A percentile compares a stretch with the other conserved stretches of the same genome.
Conservation (phyloP, 2,113 vertebrate genomes). For the Myotis lucifugus region DNA sequence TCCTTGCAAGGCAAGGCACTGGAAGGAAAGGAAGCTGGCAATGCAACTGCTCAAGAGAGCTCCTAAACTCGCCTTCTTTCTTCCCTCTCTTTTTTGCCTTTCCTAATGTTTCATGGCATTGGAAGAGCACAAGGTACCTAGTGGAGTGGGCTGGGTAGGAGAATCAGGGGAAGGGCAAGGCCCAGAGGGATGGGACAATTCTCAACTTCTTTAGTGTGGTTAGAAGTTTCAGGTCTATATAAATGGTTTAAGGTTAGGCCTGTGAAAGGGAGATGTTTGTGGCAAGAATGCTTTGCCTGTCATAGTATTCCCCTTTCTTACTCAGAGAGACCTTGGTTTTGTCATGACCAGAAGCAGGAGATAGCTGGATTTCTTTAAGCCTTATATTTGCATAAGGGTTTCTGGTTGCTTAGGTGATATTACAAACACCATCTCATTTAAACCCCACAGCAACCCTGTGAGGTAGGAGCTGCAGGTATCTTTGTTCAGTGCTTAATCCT, state of each 20-base stretch:
- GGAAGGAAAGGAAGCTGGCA: neutral
- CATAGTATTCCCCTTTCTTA: neutral
- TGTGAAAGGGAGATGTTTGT: neutral
- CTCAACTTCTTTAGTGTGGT: neutral
- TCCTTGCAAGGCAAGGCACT: neutral
- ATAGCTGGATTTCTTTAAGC: neutral
- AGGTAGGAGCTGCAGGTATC: neutral
- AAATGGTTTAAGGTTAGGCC: neutral
- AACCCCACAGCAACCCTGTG: neutral
- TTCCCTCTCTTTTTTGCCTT: neutral
- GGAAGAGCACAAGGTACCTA: neutral
- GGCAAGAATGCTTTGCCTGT: neutral
- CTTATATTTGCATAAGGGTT: neutral
- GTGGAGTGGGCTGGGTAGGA: neutral
- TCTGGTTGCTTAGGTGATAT: constrained; percentile 27
- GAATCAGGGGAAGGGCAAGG: neutral
- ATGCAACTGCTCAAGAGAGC: neutral
- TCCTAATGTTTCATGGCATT: neutral
- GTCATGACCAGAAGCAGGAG: neutral
- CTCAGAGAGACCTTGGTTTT: constrained; percentile 1
- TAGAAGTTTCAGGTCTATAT: neutral
- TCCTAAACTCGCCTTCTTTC: neutral
- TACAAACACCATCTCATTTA: neutral
- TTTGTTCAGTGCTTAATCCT: neutral
- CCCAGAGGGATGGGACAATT: neutral